Evolutionary conservation across 2,888 invertebrate genomes (phyloP).

Genomic region (Drosophila subsilvestris): DNA sequence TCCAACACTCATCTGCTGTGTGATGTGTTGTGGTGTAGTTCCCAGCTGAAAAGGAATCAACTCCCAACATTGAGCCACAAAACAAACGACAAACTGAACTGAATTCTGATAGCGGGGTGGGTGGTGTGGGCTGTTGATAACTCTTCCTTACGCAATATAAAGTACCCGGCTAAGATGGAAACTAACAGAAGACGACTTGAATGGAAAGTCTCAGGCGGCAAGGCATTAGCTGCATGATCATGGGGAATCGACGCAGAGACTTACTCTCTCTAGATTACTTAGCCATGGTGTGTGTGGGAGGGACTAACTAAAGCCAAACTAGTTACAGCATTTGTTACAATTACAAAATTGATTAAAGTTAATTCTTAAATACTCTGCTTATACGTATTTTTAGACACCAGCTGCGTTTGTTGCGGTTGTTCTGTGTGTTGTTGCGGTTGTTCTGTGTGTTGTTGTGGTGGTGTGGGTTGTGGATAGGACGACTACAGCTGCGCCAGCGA

Average conservation of each 20-base stretch:
- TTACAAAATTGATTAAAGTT: slow-evolving; percentile 44
- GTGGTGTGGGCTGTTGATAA: slow-evolving; percentile 29
- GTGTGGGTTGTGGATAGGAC: slow-evolving; percentile 16
- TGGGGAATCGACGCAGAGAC: slow-evolving; percentile 9
- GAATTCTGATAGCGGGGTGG: slow-evolving; percentile 24
- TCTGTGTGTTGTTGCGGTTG: slow-evolving; percentile 36
- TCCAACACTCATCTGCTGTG: slow-evolving; percentile 40
- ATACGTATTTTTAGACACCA: slow-evolving; percentile 51
- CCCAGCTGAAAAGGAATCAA: slow-evolving; percentile 28
- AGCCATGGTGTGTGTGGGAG: slow-evolving; percentile 35
- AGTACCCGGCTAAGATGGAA: slow-evolving; percentile 22
- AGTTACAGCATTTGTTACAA: slow-evolving; percentile 73
- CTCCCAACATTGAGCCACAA: slow-evolving; percentile 8
- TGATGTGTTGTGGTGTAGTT: slow-evolving; percentile 20
- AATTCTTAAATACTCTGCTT: slow-evolving; percentile 46
- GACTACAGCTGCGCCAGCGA: slow-evolving; percentile 89
- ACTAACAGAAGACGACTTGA: slow-evolving; percentile 18
- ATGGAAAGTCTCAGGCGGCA: slow-evolving; percentile 10
- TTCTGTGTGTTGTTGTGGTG: slow-evolving; percentile 12
- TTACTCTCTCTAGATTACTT: slow-evolving; percentile 36
- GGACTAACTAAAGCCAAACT: slow-evolving; percentile 70
- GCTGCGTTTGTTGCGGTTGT: slow-evolving; percentile 39
- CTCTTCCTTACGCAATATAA: slow-evolving; percentile 38
- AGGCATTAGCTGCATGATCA: slow-evolving; percentile 32
- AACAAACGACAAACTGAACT: slow-evolving; percentile 12